These are phyloP conservation scores for Ptychadena robeensis DNA, from an alignment of 2,797 vertebrate genomes.

Conservation along the genomic window DNA sequence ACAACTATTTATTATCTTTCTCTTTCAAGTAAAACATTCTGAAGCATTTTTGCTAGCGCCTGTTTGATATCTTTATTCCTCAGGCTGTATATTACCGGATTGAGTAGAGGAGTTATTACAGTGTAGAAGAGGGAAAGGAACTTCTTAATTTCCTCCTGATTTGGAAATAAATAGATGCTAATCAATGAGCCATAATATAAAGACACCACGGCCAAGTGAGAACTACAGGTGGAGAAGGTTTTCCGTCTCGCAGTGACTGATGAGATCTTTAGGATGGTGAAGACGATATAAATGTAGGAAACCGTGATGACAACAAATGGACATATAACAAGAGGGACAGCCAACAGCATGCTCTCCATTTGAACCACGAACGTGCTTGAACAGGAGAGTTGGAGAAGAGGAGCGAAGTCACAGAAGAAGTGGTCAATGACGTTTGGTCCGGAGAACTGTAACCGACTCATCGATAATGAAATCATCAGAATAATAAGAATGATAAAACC, in stretches of 20 bases:
- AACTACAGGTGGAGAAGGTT: slow-evolving; percentile 41
- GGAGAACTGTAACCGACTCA: slow-evolving; percentile 66
- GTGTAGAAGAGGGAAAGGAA: not conserved
- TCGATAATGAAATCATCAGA: slow-evolving; percentile 59
- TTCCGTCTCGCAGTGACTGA: not conserved
- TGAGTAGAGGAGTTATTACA: slow-evolving; percentile 15
- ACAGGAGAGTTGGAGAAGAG: slow-evolving; percentile 62
- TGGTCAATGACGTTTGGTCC: slow-evolving; percentile 64
- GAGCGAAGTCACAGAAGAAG: slow-evolving; percentile 72
- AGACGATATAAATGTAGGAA: slow-evolving; percentile 63
- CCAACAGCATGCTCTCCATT: slow-evolving; percentile 60
- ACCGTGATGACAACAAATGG: slow-evolving; percentile 59
- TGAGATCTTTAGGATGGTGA: not conserved
- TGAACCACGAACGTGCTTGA: slow-evolving; percentile 59
- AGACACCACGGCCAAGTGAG: slow-evolving; percentile 10
- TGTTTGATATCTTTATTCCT: not conserved
- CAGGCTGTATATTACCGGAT: slow-evolving; percentile 24
- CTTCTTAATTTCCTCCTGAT: not conserved
- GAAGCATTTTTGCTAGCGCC: not conserved
- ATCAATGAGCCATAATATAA: slow-evolving; percentile 27
- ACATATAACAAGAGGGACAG: slow-evolving; percentile 60
- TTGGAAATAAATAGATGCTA: slow-evolving; percentile 11
- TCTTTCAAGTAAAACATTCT: not conserved
- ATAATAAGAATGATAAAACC: slow-evolving; percentile 61
- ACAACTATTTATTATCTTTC: no score